phyloP scores from a whole-genome alignment of 2,113 vertebrate species.

The Tragelaphus buxtoni region DNA sequence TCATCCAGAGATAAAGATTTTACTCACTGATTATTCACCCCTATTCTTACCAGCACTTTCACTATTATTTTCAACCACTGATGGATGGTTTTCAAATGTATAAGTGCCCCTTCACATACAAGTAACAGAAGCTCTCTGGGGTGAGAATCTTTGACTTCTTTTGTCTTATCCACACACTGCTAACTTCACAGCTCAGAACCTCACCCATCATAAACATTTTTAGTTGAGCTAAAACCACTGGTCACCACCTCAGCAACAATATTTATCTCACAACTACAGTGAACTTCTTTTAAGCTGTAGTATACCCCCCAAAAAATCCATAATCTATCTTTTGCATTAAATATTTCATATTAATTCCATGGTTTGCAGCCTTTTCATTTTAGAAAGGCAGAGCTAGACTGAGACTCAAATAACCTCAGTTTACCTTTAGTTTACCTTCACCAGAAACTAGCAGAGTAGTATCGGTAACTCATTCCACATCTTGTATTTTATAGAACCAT shows the following conservation, averaged over 20 bases:
- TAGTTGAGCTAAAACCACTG: not conserved
- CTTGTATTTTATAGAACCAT: not conserved
- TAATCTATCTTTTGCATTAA: not conserved
- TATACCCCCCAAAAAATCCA: not conserved
- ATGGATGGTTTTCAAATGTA: not conserved
- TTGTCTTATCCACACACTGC: not conserved
- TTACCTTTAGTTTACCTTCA: not conserved
- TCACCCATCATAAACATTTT: not conserved
- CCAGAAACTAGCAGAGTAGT: not conserved
- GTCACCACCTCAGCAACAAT: not conserved
- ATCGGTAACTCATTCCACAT: not conserved
- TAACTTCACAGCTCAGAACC: not conserved
- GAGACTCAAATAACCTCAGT: not conserved
- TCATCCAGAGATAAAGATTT: not conserved
- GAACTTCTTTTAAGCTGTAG: not conserved
- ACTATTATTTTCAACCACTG: not conserved
- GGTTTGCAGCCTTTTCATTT: not conserved
- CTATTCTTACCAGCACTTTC: not conserved
- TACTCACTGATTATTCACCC: not conserved
- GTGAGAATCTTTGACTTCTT: not conserved
- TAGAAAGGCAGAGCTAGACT: not conserved
- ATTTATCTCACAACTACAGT: not conserved
- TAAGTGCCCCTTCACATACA: not conserved
- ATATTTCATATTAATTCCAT: not conserved
- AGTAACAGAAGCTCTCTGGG: not conserved